These are phyloP conservation scores for Trachops cirrhosus DNA, from an alignment of 2,797 vertebrate genomes.

Conservation along the genomic window DNA sequence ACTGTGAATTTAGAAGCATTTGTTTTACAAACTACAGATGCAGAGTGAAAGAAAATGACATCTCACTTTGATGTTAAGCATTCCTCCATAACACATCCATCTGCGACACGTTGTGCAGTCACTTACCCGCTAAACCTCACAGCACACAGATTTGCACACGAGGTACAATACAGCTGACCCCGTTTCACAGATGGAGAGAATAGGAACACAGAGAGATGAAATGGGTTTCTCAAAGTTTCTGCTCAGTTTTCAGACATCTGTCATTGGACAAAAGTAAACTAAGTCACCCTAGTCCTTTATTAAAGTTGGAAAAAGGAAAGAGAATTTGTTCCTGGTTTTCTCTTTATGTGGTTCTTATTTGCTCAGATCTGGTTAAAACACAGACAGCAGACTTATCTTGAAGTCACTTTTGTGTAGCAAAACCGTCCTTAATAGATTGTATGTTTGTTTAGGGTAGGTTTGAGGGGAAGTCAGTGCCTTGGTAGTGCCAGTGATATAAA, in stretches of 20 bases:
- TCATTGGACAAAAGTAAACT: neutral
- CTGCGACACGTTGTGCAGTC: slow-evolving; percentile 66
- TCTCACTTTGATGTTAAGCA: slow-evolving; percentile 76
- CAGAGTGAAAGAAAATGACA: slow-evolving; percentile 79
- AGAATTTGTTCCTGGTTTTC: neutral
- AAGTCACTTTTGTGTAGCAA: neutral
- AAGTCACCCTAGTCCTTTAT: neutral
- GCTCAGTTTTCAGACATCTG: slow-evolving; percentile 51
- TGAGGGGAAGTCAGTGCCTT: neutral
- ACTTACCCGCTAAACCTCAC: slow-evolving; percentile 71
- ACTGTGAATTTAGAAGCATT: slow-evolving; percentile 81
- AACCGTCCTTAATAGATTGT: neutral
- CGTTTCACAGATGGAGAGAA: slow-evolving; percentile 69
- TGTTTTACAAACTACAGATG: slow-evolving; percentile 81
- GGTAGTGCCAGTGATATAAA: neutral
- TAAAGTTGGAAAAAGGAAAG: neutral
- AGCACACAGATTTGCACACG: slow-evolving; percentile 67
- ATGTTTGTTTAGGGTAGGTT: neutral
- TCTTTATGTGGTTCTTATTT: neutral
- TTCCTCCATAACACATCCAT: slow-evolving; percentile 76
- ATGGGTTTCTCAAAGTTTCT: slow-evolving; percentile 65
- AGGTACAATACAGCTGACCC: slow-evolving; percentile 75
- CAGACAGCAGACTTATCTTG: neutral
- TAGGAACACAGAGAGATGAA: slow-evolving; percentile 49
- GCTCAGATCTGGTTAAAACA: neutral